Evolutionary conservation across 2,888 invertebrate species (phyloP).

Genomic region (Cremastobaeus sp.): DNA sequence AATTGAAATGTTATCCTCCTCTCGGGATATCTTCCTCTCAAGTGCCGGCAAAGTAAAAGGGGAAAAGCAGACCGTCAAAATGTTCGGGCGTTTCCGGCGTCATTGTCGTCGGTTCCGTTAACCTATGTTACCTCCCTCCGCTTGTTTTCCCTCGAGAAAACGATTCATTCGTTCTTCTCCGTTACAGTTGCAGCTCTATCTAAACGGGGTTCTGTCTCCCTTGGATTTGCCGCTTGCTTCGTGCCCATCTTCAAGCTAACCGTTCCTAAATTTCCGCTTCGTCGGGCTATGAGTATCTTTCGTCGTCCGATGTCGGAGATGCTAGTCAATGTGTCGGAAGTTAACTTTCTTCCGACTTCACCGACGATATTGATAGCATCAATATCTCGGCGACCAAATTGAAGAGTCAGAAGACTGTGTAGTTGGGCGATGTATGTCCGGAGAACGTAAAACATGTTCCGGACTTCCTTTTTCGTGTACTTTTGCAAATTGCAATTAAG

Average conservation of each 20-base stretch:
- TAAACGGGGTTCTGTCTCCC: conserved; percentile 53
- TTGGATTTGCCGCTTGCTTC: conserved; percentile 14
- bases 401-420: conserved; percentile 33
- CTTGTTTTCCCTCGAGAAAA: conserved; percentile 55
- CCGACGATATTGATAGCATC: conserved; percentile 46
- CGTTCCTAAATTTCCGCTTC: conserved; percentile 36
- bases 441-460: conserved; percentile 46
- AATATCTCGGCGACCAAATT: conserved; percentile 42
- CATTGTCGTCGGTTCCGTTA: conserved; percentile 49
- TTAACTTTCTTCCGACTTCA: conserved; percentile 52
- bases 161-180: conserved; percentile 49
- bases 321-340: conserved; percentile 44
- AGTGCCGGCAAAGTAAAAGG: conserved; percentile 24
- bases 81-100: conserved; percentile 56
- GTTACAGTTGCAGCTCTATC: conserved; percentile 48
- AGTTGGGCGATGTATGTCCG: conserved; percentile 39
- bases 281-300: conserved; percentile 47
- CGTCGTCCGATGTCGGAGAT: conserved; percentile 30
- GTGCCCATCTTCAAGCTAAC: neutral
- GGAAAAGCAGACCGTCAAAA: conserved; percentile 48
- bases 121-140: conserved; percentile 53
- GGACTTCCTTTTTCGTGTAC: conserved; percentile 28
- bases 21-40: conserved; percentile 34
- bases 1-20: neutral
- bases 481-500: conserved; percentile 48